These are phyloP conservation scores for Eilema griseolum DNA, from an alignment of 2,888 invertebrate species.

Conservation along the genomic window DNA sequence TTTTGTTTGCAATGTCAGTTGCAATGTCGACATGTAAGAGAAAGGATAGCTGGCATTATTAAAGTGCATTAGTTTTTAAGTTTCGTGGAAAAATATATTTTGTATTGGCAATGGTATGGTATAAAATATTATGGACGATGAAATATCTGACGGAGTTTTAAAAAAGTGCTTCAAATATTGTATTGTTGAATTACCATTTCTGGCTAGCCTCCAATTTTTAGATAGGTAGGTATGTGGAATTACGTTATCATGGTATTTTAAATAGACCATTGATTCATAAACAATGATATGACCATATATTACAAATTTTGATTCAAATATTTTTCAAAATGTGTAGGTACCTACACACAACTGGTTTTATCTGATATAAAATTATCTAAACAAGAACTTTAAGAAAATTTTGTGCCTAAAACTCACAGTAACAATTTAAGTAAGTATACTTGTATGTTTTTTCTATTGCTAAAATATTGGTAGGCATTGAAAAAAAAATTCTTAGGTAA, in stretches of 20 bases:
- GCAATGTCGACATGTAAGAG: slow-evolving; percentile 68
- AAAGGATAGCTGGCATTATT: slow-evolving; percentile 64
- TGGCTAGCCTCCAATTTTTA: neutral
- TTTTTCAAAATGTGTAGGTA: no score
- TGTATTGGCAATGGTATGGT: slow-evolving; percentile 22
- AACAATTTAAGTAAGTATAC: no score
- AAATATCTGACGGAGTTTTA: slow-evolving; percentile 12
- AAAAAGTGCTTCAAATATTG: neutral
- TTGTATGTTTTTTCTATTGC: no score
- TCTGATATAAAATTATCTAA: no score
- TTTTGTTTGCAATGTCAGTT: slow-evolving; percentile 73
- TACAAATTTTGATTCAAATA: no score
- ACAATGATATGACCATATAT: neutral
- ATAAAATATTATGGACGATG: slow-evolving; percentile 24
- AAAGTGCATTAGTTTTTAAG: slow-evolving; percentile 58
- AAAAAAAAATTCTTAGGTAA: no score
- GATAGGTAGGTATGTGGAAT: neutral
- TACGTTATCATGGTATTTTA: neutral
- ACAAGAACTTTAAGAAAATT: no score
- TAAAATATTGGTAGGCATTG: no score
- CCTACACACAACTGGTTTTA: no score
- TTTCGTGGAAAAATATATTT: slow-evolving; percentile 52
- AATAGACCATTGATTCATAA: neutral
- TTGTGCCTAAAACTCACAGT: no score
- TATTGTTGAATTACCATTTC: neutral